These are phyloP conservation scores for Clarias pachynema DNA, from an alignment of 2,797 vertebrate genomes.

Conservation along the genomic window DNA sequence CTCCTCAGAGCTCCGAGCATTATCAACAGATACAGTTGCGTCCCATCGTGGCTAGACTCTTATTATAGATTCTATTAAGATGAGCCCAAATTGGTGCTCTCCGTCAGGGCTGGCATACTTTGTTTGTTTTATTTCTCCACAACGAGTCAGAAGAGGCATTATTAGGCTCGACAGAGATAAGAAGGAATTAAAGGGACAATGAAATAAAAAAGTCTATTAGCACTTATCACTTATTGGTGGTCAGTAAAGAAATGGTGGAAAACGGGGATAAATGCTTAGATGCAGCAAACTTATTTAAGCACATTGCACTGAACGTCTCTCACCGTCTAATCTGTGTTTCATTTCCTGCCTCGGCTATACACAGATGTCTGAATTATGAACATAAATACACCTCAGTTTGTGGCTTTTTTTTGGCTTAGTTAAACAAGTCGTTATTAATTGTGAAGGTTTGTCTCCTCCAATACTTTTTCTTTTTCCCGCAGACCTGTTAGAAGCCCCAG, in stretches of 20 bases:
- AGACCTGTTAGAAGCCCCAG: too few species aligned
- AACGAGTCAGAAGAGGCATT: conserved; percentile 75
- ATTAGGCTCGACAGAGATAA: conserved; percentile 75
- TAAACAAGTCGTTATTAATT: background rate
- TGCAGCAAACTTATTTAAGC: conserved; percentile 26
- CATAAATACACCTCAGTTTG: background rate
- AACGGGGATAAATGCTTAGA: conserved; percentile 48
- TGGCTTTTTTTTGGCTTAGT: background rate
- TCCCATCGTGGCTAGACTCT: conserved; percentile 73
- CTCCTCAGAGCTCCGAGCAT: conserved; percentile 67
- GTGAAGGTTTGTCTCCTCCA: background rate
- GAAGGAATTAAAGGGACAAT: conserved; percentile 74
- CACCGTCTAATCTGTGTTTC: background rate
- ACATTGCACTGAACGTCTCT: too few species aligned
- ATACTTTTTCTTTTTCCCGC: background rate
- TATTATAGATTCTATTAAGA: conserved; percentile 87
- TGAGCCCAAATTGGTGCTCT: conserved; percentile 80
- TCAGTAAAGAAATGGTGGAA: conserved; percentile 48
- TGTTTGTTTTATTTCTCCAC: conserved; percentile 79
- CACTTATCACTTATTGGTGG: conserved; percentile 56
- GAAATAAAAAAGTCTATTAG: conserved; percentile 63
- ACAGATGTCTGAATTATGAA: background rate
- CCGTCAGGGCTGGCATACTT: conserved; percentile 74
- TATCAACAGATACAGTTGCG: conserved; percentile 72
- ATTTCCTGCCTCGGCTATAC: background rate